phyloP scores from a whole-genome alignment of 2,888 invertebrate genomes.

The Diachrysia chrysitis region DNA sequence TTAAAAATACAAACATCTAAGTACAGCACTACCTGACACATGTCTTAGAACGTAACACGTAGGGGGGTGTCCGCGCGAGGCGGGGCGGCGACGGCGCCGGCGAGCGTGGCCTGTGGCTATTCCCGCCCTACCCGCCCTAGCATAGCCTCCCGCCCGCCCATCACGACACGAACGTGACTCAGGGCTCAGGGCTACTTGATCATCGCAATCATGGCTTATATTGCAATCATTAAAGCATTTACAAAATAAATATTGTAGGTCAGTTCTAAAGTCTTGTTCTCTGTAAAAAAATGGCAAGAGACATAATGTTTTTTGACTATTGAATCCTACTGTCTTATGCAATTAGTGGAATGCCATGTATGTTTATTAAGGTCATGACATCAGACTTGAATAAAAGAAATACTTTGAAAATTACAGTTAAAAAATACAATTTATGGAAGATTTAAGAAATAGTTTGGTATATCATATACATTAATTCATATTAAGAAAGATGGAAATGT shows the following conservation, averaged over 20 bases:
- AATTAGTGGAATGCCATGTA: no score
- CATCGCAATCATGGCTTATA: background rate
- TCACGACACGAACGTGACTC: constrained; percentile 57
- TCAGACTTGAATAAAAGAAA: no score
- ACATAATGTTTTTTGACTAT: no score
- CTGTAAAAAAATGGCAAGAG: no score
- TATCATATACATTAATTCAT: no score
- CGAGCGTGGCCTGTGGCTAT: constrained; percentile 85
- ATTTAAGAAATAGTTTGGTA: no score
- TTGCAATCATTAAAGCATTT: background rate
- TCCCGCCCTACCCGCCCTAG: constrained; percentile 70
- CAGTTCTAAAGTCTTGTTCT: background rate
- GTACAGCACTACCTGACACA: constrained; percentile 34
- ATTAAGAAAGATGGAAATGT: no score
- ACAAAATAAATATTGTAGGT: background rate
- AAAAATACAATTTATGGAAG: no score
- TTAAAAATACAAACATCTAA: constrained; percentile 7
- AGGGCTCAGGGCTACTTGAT: constrained; percentile 54
- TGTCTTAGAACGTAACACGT: constrained; percentile 33
- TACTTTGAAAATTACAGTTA: no score
- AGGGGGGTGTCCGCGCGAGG: constrained; percentile 72
- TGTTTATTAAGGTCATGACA: no score
- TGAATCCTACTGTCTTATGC: no score
- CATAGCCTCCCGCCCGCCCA: constrained; percentile 62
- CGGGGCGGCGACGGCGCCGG: constrained; percentile 78